Evolutionary conservation across 1,140 invertebrate genomes (phyloP).

Genomic region (Trichonephila clavata): DNA sequence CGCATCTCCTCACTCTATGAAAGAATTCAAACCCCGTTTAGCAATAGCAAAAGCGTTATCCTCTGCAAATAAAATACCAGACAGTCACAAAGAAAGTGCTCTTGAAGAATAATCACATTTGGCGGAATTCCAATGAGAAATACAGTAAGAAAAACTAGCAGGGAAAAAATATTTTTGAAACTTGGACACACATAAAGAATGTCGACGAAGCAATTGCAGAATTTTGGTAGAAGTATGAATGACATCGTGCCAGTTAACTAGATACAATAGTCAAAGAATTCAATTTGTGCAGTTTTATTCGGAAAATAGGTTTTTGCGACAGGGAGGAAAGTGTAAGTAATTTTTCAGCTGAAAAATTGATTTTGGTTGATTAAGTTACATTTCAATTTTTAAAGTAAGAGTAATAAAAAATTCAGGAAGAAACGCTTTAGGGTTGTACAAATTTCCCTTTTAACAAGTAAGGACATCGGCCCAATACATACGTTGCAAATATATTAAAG

Average conservation of each 20-base stretch:
- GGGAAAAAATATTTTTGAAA: slow-evolving; percentile 16
- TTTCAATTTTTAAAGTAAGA: background rate
- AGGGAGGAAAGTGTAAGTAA: background rate
- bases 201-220: slow-evolving; percentile 32
- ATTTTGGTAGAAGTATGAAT: slow-evolving; percentile 16
- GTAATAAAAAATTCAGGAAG: too few relatives aligned
- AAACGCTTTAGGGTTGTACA: too few relatives aligned
- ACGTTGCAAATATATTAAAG: too few relatives aligned
- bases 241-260: background rate
- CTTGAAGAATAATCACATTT: slow-evolving; percentile 28
- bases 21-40: slow-evolving; percentile 40
- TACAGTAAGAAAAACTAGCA: background rate
- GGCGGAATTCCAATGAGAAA: slow-evolving; percentile 55
- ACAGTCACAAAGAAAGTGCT: slow-evolving; percentile 36
- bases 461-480: too few relatives aligned
- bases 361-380: slow-evolving; percentile 6
- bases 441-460: too few relatives aligned
- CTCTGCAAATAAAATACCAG: slow-evolving; percentile 12
- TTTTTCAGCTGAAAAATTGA: background rate
- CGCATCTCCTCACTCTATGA: background rate
- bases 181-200: slow-evolving; percentile 14
- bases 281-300: slow-evolving; percentile 3
- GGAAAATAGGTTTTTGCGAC: background rate
- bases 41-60: background rate
- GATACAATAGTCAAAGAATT: slow-evolving; percentile 37